These are phyloP conservation scores for Thymelicus sylvestris DNA, from an alignment of 2,888 invertebrate species.

Conservation along the genomic window DNA sequence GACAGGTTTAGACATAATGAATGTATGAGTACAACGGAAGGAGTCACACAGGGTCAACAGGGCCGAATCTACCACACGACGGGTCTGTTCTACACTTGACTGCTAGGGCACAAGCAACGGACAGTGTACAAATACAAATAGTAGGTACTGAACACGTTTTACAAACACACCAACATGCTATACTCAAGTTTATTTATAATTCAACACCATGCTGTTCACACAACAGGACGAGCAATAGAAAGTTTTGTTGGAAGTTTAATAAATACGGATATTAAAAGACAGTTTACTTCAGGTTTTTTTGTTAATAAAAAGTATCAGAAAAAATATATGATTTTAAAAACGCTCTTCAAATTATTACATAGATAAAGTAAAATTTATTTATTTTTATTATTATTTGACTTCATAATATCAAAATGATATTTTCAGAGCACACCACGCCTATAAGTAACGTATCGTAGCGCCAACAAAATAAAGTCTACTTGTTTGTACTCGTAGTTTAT, in stretches of 20 bases:
- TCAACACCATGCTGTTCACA: slow-evolving; percentile 8
- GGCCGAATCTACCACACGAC: slow-evolving; percentile 51
- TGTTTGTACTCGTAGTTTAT: no score
- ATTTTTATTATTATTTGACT: no score
- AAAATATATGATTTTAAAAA: no score
- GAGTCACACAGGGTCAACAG: slow-evolving; percentile 39
- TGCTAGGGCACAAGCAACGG: slow-evolving; percentile 75
- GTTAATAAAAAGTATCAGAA: no score
- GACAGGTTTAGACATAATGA: slow-evolving; percentile 23
- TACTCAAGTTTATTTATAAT: not conserved
- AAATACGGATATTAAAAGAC: no score
- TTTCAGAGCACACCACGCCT: no score
- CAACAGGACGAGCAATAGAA: not conserved
- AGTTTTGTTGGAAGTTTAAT: not conserved
- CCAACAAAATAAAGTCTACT: no score
- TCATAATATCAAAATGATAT: no score
- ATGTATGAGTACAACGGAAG: slow-evolving; percentile 35
- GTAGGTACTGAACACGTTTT: not conserved
- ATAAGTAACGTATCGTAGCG: no score
- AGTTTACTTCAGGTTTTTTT: not conserved
- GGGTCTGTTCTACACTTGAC: slow-evolving; percentile 77
- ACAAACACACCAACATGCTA: slow-evolving; percentile 31
- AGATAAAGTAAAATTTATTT: no score
- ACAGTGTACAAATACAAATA: slow-evolving; percentile 56
- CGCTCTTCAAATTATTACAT: no score